phyloP scores from a whole-genome alignment of 2,797 vertebrate species.

The Acipenser transmontanus region DNA sequence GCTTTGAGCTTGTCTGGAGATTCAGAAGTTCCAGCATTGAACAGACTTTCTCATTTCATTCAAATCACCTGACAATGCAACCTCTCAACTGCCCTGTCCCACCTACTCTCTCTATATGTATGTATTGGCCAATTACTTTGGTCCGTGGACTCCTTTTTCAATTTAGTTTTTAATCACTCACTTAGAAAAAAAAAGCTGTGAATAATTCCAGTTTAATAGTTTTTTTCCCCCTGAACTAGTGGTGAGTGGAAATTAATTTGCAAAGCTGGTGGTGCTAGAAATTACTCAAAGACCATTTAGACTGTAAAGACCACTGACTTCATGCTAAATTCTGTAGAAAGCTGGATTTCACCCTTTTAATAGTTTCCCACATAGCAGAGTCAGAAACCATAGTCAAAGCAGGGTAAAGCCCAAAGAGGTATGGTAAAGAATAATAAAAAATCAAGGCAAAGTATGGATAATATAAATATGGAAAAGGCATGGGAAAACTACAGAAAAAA shows the following conservation, averaged over 20 bases:
- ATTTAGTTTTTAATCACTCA: conserved; percentile 6
- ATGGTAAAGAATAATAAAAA: neutral
- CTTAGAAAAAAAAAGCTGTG: neutral
- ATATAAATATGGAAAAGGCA: neutral
- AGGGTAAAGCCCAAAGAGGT: neutral
- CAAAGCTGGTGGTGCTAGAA: conserved; percentile 9
- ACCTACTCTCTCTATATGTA: too few species aligned
- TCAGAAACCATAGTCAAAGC: neutral
- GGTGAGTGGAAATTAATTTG: conserved; percentile 6
- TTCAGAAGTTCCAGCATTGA: too few species aligned
- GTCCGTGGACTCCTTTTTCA: neutral
- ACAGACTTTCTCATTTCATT: too few species aligned
- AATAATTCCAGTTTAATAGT: neutral
- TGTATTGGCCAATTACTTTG: too few species aligned
- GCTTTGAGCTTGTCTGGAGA: too few species aligned
- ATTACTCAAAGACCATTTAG: conserved; percentile 11
- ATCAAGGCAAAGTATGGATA: neutral
- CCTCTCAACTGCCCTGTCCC: too few species aligned
- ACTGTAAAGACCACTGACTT: neutral
- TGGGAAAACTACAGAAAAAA: neutral
- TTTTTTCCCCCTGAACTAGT: neutral
- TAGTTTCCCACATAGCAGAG: too few species aligned
- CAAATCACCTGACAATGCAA: too few species aligned
- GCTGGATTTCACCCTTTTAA: neutral
- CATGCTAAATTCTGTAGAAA: neutral